Conservation (phyloP, 35 echinoderm and acorn worm genomes). For the Ophioderma brevispina region DNA sequence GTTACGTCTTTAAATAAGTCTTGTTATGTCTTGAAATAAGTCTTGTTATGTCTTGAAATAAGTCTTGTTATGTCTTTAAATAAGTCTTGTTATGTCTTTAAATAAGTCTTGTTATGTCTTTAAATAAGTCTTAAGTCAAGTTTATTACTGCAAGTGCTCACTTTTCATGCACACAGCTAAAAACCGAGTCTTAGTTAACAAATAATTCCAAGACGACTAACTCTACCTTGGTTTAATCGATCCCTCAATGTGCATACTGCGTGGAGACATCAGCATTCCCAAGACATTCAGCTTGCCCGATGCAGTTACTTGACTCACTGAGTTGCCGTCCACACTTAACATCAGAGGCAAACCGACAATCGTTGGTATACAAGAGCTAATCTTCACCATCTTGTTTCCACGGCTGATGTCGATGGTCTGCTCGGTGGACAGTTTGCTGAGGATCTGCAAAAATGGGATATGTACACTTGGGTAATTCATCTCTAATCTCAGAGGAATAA, state of each 20-base stretch:
- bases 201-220: too few relatives aligned
- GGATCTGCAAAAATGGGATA: conserved; percentile 46
- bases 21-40: too few relatives aligned
- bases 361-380: conserved; percentile 43
- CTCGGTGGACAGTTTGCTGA: conserved; percentile 50
- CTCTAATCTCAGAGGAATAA: too few relatives aligned
- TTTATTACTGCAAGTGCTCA: too few relatives aligned
- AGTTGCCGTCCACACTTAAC: conserved; percentile 66
- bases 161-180: neutral
- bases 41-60: too few relatives aligned
- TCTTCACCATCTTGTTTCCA: conserved; percentile 62
- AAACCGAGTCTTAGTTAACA: too few relatives aligned
- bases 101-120: too few relatives aligned
- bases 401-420: conserved; percentile 70
- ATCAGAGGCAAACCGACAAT: conserved; percentile 79
- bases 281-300: conserved; percentile 70
- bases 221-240: conserved; percentile 87
- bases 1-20: too few relatives aligned
- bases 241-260: conserved; percentile 74
- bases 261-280: conserved; percentile 50
- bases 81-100: too few relatives aligned
- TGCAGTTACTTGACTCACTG: conserved; percentile 47
- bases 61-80: too few relatives aligned
- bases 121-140: too few relatives aligned
- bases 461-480: too few relatives aligned